phyloP scores from a whole-genome alignment of 2,797 vertebrate species.

The Urocyon cinereoargenteus region DNA sequence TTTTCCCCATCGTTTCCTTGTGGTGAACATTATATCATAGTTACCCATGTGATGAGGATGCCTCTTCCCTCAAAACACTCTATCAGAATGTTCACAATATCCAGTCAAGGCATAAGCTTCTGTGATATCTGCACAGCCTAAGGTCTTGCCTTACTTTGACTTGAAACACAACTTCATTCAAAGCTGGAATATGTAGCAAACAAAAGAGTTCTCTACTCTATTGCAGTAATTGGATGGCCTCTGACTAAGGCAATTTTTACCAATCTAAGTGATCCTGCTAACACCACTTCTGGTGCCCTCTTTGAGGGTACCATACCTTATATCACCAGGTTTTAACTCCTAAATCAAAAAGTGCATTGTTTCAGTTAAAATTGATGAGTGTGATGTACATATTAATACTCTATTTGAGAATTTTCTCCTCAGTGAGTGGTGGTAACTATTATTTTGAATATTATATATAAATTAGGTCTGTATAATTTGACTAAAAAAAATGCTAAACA shows the following conservation, averaged over 20 bases:
- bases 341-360: not conserved
- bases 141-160: not conserved
- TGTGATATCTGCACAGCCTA: not conserved
- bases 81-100: not conserved
- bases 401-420: not conserved
- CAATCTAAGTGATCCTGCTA: not conserved
- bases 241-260: not conserved
- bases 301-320: not conserved
- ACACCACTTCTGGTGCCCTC: not conserved
- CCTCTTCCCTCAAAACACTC: not conserved
- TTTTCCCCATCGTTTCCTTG: not conserved
- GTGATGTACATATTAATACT: not conserved
- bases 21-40: not conserved
- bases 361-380: not conserved
- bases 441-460: slow-evolving; percentile 6
- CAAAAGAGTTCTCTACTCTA: not conserved
- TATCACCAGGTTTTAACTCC: not conserved
- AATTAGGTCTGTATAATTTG: not conserved
- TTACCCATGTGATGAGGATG: not conserved
- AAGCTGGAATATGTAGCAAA: not conserved
- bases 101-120: not conserved
- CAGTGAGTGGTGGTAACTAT: not conserved
- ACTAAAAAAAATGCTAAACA: not conserved
- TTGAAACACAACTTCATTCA: not conserved
- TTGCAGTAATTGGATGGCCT: not conserved